Conservation (phyloP, 2,113 vertebrate genomes). For the Alethe castanea region DNA sequence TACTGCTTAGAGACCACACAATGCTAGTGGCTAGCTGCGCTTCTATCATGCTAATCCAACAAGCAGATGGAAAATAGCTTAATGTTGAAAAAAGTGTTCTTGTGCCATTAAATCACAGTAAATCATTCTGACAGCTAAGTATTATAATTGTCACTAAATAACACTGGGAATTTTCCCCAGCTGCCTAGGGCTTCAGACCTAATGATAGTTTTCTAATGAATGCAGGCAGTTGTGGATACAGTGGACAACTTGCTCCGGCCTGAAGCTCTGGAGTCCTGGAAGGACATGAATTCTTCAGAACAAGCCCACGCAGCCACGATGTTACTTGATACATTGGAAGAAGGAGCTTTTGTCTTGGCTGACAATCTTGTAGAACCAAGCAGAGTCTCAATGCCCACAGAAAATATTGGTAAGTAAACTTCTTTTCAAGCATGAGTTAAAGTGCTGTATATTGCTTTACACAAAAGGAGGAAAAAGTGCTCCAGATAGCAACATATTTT, state of each 20-base stretch:
- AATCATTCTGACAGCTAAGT: slow-evolving; percentile 68
- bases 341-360: slow-evolving; percentile 96
- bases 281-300: slow-evolving; percentile 96
- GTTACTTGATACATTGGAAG: slow-evolving; percentile 95
- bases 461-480: background rate
- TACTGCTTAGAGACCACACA: background rate
- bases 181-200: slow-evolving; percentile 51
- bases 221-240: slow-evolving; percentile 97
- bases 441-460: background rate
- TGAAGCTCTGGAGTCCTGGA: slow-evolving; percentile 96
- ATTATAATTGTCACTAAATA: slow-evolving; percentile 58
- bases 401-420: slow-evolving; percentile 91
- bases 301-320: slow-evolving; percentile 97
- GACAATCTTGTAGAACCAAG: slow-evolving; percentile 97
- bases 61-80: slow-evolving; percentile 23
- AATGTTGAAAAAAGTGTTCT: slow-evolving; percentile 28
- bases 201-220: slow-evolving; percentile 73
- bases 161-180: slow-evolving; percentile 20
- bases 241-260: slow-evolving; percentile 96
- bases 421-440: background rate
- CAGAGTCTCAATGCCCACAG: slow-evolving; percentile 94
- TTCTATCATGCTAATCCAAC: slow-evolving; percentile 41
- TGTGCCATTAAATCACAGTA: slow-evolving; percentile 60
- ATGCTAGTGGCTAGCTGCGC: slow-evolving; percentile 35
- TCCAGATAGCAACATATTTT: background rate